Evolutionary conservation across 2,797 vertebrate species (phyloP), one percentile per base, ranked within the genome.

Genomic region (Chloroceryle amazona): DNA sequence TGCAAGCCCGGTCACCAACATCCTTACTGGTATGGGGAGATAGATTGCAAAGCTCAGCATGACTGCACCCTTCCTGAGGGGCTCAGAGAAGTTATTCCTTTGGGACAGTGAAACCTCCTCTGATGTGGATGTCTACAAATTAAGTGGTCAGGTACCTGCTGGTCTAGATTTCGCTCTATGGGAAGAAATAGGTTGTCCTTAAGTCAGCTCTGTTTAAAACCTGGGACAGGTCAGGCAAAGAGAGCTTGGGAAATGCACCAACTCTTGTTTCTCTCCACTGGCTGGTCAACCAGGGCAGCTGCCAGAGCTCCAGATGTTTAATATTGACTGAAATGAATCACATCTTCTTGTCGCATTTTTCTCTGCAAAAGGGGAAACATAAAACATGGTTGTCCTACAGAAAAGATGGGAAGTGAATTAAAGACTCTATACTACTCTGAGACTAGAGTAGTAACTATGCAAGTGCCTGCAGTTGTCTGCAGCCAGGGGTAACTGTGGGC

Each of bases 131-230:
- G 12, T 47, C 57, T 51, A 0, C 7, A 42, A 33, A 52, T 1
- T 3, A 52, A 81, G 33, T 20, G 10, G 6, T 31, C 1, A 0
- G 29, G 39, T 39, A 33, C 6, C 54, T 55, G 29, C 31, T 33
- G n/a, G 22, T 17, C 13, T 9, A 7, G 33, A 35, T 46, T 66
- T 68, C 0, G 0, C 10, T 39, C 63, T 35, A 0, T 52, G 58
- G 25, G 42, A 23, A 67, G 22, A 57, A 74, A 23, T 4, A 46
- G 4, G 2, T 44, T 89, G 13, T 81, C 18, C 28, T 68, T 75
- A 49, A 52, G 31, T 62, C 46, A 72, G 3, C 33, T 75, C 29
- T 5, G 0, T 31, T 11, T 47, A 63, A 82, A 63, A 33, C 39
- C 21, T 58, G 51, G 26, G 31, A 28, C 41, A 33, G 74, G 12